Evolutionary conservation across 2,888 invertebrate species (phyloP), one percentile per base, ranked within the genome.

Genomic region (Tenthredo livida): DNA sequence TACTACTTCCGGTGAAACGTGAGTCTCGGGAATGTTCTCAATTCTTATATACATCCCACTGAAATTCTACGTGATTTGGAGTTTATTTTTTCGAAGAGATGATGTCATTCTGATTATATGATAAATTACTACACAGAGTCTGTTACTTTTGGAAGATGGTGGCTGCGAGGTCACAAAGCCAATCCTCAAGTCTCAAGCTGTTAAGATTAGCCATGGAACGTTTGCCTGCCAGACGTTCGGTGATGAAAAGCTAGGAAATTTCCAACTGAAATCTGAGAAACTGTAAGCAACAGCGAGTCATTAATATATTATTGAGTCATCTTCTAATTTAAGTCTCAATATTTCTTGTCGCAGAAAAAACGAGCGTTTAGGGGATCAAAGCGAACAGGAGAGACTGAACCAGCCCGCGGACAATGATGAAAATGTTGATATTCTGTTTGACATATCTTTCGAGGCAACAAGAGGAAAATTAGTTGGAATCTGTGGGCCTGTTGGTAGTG

Each of bases 381-480:
- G 82, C 4, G 88, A 88, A 67, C 17, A 87, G 50, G 87, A 88
- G 67, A 88, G 86, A 21, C 84, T 86, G 15, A 80, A 80, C 29
- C n/a, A 84, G 85, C 84, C 61, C 33, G 17, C 37, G n/a, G 33
- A 7, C 21, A n/a, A 47, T 9, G 1, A 29, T 43, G 33, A 67
- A 17, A 6, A 67, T n/a, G 17, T 67, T 50, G 89, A 90, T 73
- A 87, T 92, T 37, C 88, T 93, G 0, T 87, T 86, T 6, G 90
- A 92, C 72, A 90, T 93, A 78, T 91, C 89, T 5, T 91, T 93
- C 77, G 92, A 90, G 61, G 92, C 90, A 5, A 85, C 89, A 0
- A 93, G 94, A 92, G 94, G 94, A n/a, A 93, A 93, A 86, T 89
- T 95, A 58, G 90, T 95, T 85, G 95, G 95, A n/a, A 93, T 95